Conservation (phyloP, 2,113 vertebrate genomes). For the Oreotrochilus melanogaster region DNA sequence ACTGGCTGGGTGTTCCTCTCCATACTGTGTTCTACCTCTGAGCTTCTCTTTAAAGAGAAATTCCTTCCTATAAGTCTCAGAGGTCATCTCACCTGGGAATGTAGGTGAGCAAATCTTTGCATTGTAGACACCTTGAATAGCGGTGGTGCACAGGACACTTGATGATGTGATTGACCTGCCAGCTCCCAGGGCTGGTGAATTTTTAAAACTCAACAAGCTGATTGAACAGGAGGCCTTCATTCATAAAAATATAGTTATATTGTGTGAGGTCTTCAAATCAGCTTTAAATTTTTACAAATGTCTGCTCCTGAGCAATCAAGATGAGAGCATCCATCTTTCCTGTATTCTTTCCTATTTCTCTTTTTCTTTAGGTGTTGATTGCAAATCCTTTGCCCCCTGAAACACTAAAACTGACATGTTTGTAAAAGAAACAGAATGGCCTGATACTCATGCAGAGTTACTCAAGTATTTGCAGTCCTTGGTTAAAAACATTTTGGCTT, state of each 20-base stretch:
- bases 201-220: neutral
- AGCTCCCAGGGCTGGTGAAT: neutral
- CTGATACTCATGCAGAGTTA: neutral
- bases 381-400: neutral
- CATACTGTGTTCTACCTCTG: neutral
- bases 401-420: conserved; percentile 52
- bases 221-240: neutral
- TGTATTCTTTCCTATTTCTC: neutral
- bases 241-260: neutral
- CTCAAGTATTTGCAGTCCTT: neutral
- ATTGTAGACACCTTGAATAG: neutral
- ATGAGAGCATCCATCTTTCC: neutral
- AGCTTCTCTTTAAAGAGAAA: neutral
- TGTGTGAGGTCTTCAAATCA: neutral
- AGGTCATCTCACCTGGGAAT: neutral
- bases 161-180: neutral
- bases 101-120: neutral
- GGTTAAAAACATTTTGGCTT: neutral
- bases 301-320: neutral
- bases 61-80: neutral
- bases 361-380: neutral
- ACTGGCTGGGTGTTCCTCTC: neutral
- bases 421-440: neutral
- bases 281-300: neutral
- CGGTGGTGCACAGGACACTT: neutral